A percentile compares a stretch with the other conserved stretches of the same genome.
Evolutionary conservation across 2,113 vertebrate genomes (phyloP).

Genomic region (Thermophis baileyi): DNA sequence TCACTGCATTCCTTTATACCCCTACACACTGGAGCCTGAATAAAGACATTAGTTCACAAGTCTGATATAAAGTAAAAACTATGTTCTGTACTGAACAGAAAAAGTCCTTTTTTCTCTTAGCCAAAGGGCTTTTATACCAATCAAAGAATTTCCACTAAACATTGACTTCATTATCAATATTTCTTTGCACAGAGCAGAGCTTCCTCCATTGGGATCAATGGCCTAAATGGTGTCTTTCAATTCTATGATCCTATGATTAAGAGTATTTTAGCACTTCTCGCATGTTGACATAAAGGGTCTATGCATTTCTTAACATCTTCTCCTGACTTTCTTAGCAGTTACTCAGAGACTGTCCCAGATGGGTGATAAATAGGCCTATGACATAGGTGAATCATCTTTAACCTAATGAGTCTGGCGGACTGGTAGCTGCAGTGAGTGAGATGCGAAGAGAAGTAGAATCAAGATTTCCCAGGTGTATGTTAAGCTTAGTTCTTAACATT

Average conservation of each 20-base stretch:
- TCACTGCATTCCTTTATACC: background rate
- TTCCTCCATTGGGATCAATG: background rate
- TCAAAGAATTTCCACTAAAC: background rate
- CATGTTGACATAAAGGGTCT: background rate
- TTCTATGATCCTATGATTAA: background rate
- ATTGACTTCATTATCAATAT: background rate
- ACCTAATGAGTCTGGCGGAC: background rate
- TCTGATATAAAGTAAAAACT: background rate
- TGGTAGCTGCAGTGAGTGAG: background rate
- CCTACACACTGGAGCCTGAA: background rate
- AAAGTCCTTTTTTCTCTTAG: background rate
- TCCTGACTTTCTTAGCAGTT: background rate
- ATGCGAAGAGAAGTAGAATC: background rate
- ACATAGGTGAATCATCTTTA: background rate
- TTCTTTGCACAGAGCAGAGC: background rate
- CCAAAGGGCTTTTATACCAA: background rate
- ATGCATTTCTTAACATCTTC: background rate
- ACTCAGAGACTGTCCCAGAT: background rate
- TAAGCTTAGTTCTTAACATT: background rate
- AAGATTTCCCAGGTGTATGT: background rate
- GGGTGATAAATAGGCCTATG: background rate
- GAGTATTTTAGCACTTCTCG: background rate
- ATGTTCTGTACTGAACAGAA: no score
- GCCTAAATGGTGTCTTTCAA: background rate
- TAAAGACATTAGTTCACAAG: background rate